phyloP scores from a whole-genome alignment of 2,888 invertebrate species.

The Matsumyia berberina region DNA sequence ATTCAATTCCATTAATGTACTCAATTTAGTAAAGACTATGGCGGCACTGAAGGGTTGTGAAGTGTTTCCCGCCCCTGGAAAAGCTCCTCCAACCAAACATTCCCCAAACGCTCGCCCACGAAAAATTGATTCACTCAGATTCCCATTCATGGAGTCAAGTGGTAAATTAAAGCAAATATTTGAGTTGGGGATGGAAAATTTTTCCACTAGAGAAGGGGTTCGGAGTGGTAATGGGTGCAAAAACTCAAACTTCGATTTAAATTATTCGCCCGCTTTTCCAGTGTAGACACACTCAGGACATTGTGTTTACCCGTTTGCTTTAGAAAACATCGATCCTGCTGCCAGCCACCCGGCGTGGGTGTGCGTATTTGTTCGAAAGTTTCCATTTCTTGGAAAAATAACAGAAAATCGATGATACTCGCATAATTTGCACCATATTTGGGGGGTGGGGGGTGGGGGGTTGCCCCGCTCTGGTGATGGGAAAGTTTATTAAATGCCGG shows the following conservation, averaged over 20 bases:
- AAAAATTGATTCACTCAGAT: conserved; percentile 29
- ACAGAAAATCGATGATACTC: conserved; percentile 61
- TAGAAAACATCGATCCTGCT: conserved; percentile 43
- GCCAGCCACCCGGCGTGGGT: not conserved
- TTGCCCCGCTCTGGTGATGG: not conserved
- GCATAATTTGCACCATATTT: conserved; percentile 58
- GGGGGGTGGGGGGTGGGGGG: too few species aligned
- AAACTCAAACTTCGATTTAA: conserved; percentile 48
- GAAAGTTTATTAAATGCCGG: conserved; percentile 39
- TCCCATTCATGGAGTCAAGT: conserved; percentile 59
- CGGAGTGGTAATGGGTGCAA: conserved; percentile 16
- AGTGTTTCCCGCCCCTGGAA: conserved; percentile 1
- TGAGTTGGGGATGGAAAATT: conserved; percentile 43
- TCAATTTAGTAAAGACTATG: conserved; percentile 58
- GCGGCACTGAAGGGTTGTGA: conserved; percentile 34
- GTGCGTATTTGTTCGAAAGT: conserved; percentile 32
- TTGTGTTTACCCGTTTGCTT: conserved; percentile 54
- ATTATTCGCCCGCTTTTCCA: conserved; percentile 21
- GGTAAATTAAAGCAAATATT: conserved; percentile 66
- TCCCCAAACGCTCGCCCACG: not conserved
- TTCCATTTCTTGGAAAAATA: conserved; percentile 42
- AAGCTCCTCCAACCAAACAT: not conserved
- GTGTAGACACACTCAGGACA: conserved; percentile 29
- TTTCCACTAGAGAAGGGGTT: not conserved
- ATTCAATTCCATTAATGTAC: conserved; percentile 62